phyloP scores from a whole-genome alignment of 2,797 vertebrate species.

The Gambelia wislizenii region DNA sequence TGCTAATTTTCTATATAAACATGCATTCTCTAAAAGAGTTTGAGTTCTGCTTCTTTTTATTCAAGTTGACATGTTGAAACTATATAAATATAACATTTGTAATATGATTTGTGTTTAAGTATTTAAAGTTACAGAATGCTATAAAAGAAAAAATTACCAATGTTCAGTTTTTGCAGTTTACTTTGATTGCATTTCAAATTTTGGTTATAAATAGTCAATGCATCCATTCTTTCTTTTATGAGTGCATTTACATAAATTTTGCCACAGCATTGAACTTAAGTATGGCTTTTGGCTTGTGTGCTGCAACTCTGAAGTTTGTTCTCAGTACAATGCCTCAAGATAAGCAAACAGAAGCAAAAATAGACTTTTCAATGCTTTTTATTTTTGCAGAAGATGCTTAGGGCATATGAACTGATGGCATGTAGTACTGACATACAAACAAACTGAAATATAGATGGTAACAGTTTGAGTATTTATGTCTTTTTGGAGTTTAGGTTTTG shows the following conservation, averaged over 20 bases:
- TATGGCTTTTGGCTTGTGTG: background rate
- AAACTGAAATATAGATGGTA: constrained; percentile 31
- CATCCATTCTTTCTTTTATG: background rate
- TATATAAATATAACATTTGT: background rate
- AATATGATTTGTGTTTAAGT: background rate
- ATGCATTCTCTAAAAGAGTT: background rate
- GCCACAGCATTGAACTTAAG: background rate
- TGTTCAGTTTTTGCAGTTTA: background rate
- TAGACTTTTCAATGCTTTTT: background rate
- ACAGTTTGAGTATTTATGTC: constrained; percentile 12
- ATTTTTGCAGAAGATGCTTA: constrained; percentile 13
- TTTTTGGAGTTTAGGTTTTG: background rate
- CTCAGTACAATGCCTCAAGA: background rate
- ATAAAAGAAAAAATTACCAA: background rate
- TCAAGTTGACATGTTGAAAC: background rate
- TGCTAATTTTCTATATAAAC: background rate
- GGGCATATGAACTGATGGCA: constrained; percentile 15
- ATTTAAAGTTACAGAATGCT: background rate
- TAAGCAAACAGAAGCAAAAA: background rate
- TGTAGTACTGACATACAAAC: background rate
- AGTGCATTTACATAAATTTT: background rate
- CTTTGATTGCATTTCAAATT: background rate
- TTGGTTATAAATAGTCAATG: background rate
- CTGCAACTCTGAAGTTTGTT: background rate
- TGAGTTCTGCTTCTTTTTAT: background rate